Evolutionary conservation across 1,140 invertebrate species (phyloP).

Genomic region (Galleria mellonella): DNA sequence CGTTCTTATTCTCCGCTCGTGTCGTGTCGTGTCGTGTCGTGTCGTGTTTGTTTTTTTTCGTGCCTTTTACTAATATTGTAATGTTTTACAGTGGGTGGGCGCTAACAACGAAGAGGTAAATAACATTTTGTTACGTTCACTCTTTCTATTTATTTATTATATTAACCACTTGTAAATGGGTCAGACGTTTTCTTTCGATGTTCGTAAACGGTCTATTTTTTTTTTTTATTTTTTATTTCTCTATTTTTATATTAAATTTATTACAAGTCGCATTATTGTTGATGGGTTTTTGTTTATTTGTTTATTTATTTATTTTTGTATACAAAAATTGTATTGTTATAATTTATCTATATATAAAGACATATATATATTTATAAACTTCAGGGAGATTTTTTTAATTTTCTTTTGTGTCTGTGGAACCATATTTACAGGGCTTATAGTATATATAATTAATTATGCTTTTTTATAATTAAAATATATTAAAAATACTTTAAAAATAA

Average conservation of each 20-base stretch:
- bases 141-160: constrained; percentile 21
- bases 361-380: no score
- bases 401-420: no score
- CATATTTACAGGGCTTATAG: no score
- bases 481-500: background rate
- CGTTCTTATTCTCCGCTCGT: no score
- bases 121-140: constrained; percentile 28
- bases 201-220: background rate
- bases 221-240: background rate
- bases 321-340: no score
- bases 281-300: no score
- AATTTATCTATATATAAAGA: no score
- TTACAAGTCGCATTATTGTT: no score
- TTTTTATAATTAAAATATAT: background rate
- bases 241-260: background rate
- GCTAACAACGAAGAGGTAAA: constrained; percentile 79
- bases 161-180: background rate
- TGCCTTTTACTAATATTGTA: constrained; percentile 57
- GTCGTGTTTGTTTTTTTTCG: constrained; percentile 47
- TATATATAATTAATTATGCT: no score
- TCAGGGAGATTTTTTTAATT: no score
- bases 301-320: no score
- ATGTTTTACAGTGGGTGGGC: constrained; percentile 79
- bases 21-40: no score
- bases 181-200: background rate